Percentiles rank a stretch among this genome's conserved stretches.
These are phyloP conservation scores for Python bivittatus DNA, from an alignment of 2,113 vertebrate genomes.

Conservation along the genomic window DNA sequence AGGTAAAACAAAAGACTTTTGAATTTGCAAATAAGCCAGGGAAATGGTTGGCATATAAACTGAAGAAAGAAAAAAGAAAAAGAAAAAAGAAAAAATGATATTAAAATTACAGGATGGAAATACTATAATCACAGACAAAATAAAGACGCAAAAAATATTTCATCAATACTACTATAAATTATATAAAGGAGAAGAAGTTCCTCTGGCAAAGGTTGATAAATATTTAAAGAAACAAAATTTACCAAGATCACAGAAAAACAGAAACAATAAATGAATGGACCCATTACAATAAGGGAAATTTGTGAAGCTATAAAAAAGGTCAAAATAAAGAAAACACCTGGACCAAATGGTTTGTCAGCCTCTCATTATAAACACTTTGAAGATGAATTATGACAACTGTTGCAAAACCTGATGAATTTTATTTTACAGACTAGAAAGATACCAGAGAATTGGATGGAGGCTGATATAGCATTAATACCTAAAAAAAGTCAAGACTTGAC, in stretches of 20 bases:
- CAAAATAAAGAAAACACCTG: not conserved
- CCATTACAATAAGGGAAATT: not conserved
- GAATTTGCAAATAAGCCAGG: too few species aligned
- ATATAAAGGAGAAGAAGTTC: too few species aligned
- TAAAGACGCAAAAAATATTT: too few species aligned
- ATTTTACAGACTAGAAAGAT: not conserved
- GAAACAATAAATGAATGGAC: not conserved
- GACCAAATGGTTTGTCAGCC: not conserved
- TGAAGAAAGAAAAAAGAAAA: too few species aligned
- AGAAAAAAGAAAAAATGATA: too few species aligned
- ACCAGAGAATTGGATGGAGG: not conserved
- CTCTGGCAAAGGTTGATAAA: too few species aligned
- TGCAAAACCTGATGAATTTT: too few species aligned
- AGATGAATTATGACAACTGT: not conserved
- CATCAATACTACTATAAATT: too few species aligned
- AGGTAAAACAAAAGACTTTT: too few species aligned
- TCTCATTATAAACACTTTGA: not conserved
- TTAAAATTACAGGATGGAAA: too few species aligned
- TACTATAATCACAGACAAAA: too few species aligned
- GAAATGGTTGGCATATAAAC: too few species aligned
- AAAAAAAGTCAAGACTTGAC: not conserved
- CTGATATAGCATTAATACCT: not conserved
- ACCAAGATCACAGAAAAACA: not conserved
- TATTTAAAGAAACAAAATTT: not conserved
- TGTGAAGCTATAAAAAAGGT: not conserved